Evolutionary conservation across 1,140 invertebrate genomes (phyloP), one percentile per base, ranked within the genome.

Genomic region (Atta colombica): DNA sequence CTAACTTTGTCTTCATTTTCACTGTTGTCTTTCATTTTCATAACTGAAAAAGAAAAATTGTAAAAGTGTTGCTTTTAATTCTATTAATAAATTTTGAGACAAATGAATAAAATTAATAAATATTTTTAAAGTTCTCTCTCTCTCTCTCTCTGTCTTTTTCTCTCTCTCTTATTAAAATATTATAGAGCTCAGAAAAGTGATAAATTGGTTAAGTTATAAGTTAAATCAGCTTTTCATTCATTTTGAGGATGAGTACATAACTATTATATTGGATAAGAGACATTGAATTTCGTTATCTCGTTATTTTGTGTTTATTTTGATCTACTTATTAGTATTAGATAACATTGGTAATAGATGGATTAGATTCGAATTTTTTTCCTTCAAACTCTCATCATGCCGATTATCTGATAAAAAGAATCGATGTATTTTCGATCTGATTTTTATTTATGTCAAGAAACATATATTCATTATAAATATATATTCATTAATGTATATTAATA

Each of bases 241-340:
- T 51, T 45, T 45, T 51, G 45, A 45, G 8, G 4, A 49, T 51
- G 2, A 77, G 3, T 66, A 21, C 4, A 7, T 10, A 16, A 53
- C 6, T 78, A 7, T n/a, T 35, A 16, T 14, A 21, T 53, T 68
- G 21, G 8, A 53, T 12, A 12, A 51, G 45, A 31, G 12, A 39
- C 12, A 3, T 6, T 68, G 14, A 28, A 53, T 68, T 68, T 66
- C 39, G 18, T 18, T 18, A 55, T 55, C 53, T 25, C 14, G 7
- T 18, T 80, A 69, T 81, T 21, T 81, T 1, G 2, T 45, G 51
- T 71, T 81, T 58, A 71, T 45, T 81, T 72, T 16, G 8, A 3
- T 25, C 12, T 28, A 14, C 2, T 28, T 71, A 28, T 45, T 16
- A 12, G 1, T 18, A 7, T 14, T 77, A 80, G 77, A 69, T 68